Base-by-base conservation (phyloP, 2,113 vertebrate species). In the Cephalophus harveyi region DNA sequence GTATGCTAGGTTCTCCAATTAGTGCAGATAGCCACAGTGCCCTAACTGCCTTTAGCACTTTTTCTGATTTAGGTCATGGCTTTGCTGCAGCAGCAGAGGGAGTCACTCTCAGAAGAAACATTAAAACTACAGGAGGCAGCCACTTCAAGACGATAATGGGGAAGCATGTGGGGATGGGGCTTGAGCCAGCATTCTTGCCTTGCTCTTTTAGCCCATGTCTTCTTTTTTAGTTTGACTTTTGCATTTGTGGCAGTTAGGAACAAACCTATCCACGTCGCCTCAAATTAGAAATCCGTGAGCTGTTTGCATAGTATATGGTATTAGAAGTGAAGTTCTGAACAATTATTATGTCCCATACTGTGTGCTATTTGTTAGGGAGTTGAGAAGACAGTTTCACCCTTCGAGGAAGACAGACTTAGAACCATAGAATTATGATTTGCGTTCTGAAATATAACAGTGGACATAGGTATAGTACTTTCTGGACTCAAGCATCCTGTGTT, bases 11-110 rank as follows among this genome's bases (percentile, higher is more conserved):
- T 92, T 79, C n/a, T 94, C 64, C 59, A 96, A 48, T 91, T 87
- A 90, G 74, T 79, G 64, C 36, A 21, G 57, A 82, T 16, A 95
- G 94, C n/a, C 2, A 60, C 13, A 43, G 28, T 74, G 78, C 52
- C 78, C 78, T 79, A 52, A 91, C 91, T 93, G 85, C 16, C 0
- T 54, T 93, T 52, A 95, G 79, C 89, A 40, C 25, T 83, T 92
- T 85, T 85, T 60, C 67, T 96, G 97, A 97, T 97, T 83, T 97
- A 96, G 95, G 97, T 97, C 96, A 96, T 93, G 92, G 74, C 95
- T 95, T 90, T 94, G 87, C 89, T 87, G 84, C 92, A 88, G 96
- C 97, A 98, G 95, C 93, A 98, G 98, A 97, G 97, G 97, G 98
- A 98, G 98, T 98, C 95, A 62, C 81, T 96, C 64, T 89, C 79